These are phyloP conservation scores for Loris lydekkerianus DNA, from an alignment of 2,797 vertebrate species.

Conservation along the genomic window DNA sequence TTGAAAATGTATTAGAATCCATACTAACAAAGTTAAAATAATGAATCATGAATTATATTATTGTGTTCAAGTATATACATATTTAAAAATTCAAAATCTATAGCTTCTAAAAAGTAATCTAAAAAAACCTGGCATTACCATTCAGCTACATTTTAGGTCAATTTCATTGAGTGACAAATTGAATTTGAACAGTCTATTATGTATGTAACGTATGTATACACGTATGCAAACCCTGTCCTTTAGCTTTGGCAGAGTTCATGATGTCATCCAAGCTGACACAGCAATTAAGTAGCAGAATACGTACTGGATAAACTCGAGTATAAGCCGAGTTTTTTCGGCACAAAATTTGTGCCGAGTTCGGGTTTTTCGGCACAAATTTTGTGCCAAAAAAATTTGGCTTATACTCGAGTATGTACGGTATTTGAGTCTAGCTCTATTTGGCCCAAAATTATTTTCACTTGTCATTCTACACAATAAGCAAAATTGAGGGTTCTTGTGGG, in stretches of 20 bases:
- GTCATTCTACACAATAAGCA: neutral
- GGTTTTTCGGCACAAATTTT: too few relatives aligned
- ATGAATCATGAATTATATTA: neutral
- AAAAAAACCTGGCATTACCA: neutral
- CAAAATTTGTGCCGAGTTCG: too few relatives aligned
- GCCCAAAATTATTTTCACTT: neutral
- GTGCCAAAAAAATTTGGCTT: too few relatives aligned
- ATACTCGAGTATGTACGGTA: too few relatives aligned
- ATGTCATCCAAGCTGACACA: neutral
- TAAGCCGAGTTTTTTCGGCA: too few relatives aligned
- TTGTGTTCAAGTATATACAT: neutral
- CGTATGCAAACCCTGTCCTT: neutral
- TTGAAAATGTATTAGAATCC: neutral
- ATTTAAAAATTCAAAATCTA: neutral
- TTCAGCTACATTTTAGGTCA: neutral
- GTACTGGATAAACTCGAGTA: too few relatives aligned
- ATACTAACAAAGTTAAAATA: neutral
- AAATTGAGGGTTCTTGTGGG: neutral
- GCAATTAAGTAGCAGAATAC: neutral
- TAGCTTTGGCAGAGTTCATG: neutral
- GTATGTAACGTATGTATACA: neutral
- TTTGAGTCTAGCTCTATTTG: neutral
- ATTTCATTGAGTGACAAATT: neutral
- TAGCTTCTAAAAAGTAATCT: neutral
- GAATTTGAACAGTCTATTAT: neutral